Evolutionary conservation across 2,888 invertebrate genomes (phyloP).

Genomic region (Ophioninae sp.): DNA sequence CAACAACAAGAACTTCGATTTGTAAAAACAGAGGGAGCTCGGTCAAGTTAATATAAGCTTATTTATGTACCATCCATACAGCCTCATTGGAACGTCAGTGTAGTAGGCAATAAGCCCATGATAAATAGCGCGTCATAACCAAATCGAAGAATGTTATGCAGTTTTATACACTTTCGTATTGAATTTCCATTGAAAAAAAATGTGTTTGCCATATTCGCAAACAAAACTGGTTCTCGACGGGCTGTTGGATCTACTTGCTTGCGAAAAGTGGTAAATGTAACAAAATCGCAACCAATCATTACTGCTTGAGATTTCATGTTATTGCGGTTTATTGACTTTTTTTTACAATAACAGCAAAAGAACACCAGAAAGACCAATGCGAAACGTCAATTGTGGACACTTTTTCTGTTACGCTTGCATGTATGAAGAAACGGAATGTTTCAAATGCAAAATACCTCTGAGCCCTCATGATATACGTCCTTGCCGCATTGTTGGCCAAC

Average conservation of each 20-base stretch:
- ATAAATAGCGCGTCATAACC: slow-evolving; percentile 16
- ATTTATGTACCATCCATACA: not conserved
- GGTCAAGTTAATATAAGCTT: not conserved
- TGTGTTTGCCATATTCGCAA: slow-evolving; percentile 66
- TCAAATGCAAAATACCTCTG: slow-evolving; percentile 65
- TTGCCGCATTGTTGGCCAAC: slow-evolving; percentile 64
- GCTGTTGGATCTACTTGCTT: slow-evolving; percentile 64
- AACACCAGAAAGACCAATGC: slow-evolving; percentile 60
- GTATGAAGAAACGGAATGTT: slow-evolving; percentile 59
- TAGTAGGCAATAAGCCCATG: not conserved
- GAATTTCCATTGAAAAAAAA: slow-evolving; percentile 49
- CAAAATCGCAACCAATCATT: slow-evolving; percentile 5
- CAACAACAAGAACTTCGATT: not conserved
- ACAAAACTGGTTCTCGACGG: slow-evolving; percentile 65
- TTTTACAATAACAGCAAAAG: slow-evolving; percentile 34
- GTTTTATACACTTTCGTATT: not conserved
- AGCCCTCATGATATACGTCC: slow-evolving; percentile 66
- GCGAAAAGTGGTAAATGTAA: slow-evolving; percentile 69
- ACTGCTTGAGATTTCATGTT: not conserved
- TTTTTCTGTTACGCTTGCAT: slow-evolving; percentile 70
- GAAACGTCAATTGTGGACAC: slow-evolving; percentile 69
- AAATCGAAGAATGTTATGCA: slow-evolving; percentile 9
- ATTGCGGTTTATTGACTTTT: not conserved
- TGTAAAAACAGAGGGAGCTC: not conserved
- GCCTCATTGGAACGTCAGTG: not conserved